These are phyloP conservation scores for Drosophila insularis DNA, from an alignment of 1,140 invertebrate genomes.

Conservation along the genomic window DNA sequence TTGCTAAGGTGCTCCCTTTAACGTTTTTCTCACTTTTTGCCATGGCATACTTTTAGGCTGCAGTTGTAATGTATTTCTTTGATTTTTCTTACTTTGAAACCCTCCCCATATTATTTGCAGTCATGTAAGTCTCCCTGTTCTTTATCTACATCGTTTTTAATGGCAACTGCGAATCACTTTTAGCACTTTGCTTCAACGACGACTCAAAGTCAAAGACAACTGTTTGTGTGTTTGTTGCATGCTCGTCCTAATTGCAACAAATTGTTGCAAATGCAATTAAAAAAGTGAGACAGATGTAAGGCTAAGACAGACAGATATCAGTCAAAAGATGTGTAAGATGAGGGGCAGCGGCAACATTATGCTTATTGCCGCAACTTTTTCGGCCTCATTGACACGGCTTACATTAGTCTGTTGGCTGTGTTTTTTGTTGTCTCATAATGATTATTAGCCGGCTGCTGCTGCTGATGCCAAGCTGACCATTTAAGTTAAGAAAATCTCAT, in stretches of 20 bases:
- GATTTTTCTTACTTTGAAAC: background rate
- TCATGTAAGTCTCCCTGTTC: background rate
- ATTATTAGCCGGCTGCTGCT: conserved; percentile 7
- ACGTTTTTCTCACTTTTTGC: no score
- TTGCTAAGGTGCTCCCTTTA: no score
- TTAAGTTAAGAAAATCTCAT: conserved; percentile 56
- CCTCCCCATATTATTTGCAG: no score
- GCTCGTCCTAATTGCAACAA: conserved; percentile 60
- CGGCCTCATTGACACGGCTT: conserved; percentile 41
- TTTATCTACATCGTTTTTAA: conserved; percentile 32
- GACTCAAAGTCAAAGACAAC: conserved; percentile 27
- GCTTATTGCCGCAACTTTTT: conserved; percentile 58
- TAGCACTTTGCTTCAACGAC: conserved; percentile 34
- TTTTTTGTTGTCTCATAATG: conserved; percentile 2
- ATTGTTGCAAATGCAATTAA: conserved; percentile 72
- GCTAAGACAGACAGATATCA: background rate
- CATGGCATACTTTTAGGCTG: no score
- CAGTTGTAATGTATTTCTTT: background rate
- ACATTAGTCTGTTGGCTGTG: conserved; percentile 10
- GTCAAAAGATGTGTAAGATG: conserved; percentile 5
- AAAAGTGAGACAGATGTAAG: conserved; percentile 6
- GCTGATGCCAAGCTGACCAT: conserved; percentile 58
- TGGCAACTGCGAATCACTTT: conserved; percentile 33
- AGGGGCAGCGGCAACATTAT: conserved; percentile 37
- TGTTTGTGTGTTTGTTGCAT: conserved; percentile 47